Evolutionary conservation across 2,113 vertebrate species (phyloP).

Genomic region (Phrynocephalus versicolor): DNA sequence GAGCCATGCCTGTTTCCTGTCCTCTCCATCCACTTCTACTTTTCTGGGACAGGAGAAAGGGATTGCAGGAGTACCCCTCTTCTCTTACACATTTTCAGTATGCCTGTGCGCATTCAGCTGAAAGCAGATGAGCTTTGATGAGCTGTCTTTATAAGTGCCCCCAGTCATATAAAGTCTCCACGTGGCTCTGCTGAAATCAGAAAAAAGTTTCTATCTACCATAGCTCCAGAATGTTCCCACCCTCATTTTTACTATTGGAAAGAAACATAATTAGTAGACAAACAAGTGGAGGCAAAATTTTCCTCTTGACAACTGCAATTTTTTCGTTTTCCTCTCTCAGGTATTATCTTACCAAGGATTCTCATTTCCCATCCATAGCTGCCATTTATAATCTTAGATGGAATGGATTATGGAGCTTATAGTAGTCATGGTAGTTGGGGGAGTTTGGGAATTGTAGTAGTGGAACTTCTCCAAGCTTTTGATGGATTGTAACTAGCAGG

Average conservation of each 20-base stretch:
- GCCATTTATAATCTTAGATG: not conserved
- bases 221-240: too few relatives aligned
- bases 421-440: too few relatives aligned
- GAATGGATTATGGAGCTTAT: too few relatives aligned
- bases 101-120: not conserved
- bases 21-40: not conserved
- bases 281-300: not conserved
- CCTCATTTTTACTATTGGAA: too few relatives aligned
- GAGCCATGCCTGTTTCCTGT: too few relatives aligned
- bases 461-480: not conserved
- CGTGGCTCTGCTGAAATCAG: not conserved
- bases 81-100: not conserved
- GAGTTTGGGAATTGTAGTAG: too few relatives aligned
- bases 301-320: not conserved
- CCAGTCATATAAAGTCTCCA: too few relatives aligned
- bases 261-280: not conserved
- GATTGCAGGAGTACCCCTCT: not conserved
- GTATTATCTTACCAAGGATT: not conserved
- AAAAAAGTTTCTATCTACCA: not conserved
- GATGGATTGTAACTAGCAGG: not conserved
- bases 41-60: not conserved
- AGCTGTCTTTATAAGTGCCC: too few relatives aligned
- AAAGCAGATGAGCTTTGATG: not conserved
- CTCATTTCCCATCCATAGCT: too few relatives aligned
- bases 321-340: not conserved